Percentiles rank a stretch among this genome's conserved stretches.
These are phyloP conservation scores for Chrysochloris asiatica DNA, from an alignment of 2,113 vertebrate species.

Conservation along the genomic window DNA sequence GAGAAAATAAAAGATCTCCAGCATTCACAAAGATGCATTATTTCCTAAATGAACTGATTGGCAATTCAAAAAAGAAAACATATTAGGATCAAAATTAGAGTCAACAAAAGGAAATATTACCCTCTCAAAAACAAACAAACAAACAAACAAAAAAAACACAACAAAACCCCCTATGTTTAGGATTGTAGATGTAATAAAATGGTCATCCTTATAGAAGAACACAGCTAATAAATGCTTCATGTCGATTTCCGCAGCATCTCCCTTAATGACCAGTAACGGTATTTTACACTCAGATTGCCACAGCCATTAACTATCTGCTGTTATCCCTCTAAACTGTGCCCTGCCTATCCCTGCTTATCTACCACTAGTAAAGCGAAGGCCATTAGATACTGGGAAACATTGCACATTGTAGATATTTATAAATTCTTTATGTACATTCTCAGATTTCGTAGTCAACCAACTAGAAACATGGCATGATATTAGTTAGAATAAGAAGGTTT, in stretches of 20 bases:
- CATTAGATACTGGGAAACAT: conserved; percentile 17
- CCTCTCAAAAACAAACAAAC: neutral
- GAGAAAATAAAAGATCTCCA: conserved; percentile 71
- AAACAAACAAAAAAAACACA: conserved; percentile 6
- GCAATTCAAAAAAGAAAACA: conserved; percentile 74
- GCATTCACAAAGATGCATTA: conserved; percentile 46
- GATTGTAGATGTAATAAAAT: conserved; percentile 79
- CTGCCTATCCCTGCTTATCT: conserved; percentile 54
- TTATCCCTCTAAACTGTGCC: conserved; percentile 53
- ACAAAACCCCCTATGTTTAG: conserved; percentile 41
- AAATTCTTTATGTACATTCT: conserved; percentile 6
- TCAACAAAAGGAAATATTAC: conserved; percentile 63
- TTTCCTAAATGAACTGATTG: conserved; percentile 69
- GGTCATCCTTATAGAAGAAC: conserved; percentile 71
- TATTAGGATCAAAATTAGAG: conserved; percentile 62
- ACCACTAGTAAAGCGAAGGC: conserved; percentile 35
- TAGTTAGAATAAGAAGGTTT: conserved; percentile 2
- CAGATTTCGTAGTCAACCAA: neutral
- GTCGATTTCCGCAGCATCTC: conserved; percentile 75
- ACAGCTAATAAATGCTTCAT: neutral
- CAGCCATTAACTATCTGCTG: conserved; percentile 63
- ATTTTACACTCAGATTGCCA: conserved; percentile 65
- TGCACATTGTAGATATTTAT: neutral
- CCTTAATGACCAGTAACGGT: conserved; percentile 67
- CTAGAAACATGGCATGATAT: neutral